Evolutionary conservation across 2,888 invertebrate species (phyloP), one percentile per base, ranked within the genome.

Genomic region (Marasmarcha lunaedactyla): DNA sequence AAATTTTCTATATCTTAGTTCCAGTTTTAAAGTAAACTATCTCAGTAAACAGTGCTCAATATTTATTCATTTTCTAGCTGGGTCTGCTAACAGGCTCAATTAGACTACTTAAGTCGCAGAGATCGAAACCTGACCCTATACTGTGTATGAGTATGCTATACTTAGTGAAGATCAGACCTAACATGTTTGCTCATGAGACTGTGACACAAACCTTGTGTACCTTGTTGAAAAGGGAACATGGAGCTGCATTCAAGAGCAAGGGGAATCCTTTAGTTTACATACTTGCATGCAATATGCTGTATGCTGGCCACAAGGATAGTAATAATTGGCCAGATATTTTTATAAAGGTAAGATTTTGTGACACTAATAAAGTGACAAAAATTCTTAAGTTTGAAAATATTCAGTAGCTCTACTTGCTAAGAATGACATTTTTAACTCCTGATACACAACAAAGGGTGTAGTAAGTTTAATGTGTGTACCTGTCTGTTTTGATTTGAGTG

Each of bases 291-390:
- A 97, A 95, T 72, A 85, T 97, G 55, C 71, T 97, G 39, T 88
- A 92, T 59, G 87, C 90, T 49, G 94, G 93, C 0, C 95, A 90
- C 63, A 84, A 87, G 36, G 94, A 96, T 33, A 91, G 91, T 50
- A 89, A 87, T 45, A 89, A 90, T 52, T 98, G 97, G 98, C 97
- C 97, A 0, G 95, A 97, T 61, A 85, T 88, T 40, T 95, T 97
- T 79, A 88, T 97, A 1, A 94, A 93, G 87, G 93, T 93, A 60
- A 50, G n/a, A n/a, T n/a, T n/a, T n/a, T n/a, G n/a, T n/a, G n/a
- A n/a, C n/a, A n/a, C n/a, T n/a, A n/a, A n/a, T n/a, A n/a, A n/a
- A n/a, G n/a, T n/a, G n/a, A n/a, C n/a, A n/a, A n/a, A n/a, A n/a
- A n/a, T n/a, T n/a, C n/a, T n/a, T n/a, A n/a, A n/a, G n/a, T n/a